These are phyloP conservation scores for Eulemur albifrons DNA, from an alignment of 2,797 vertebrate species.

Conservation along the genomic window DNA sequence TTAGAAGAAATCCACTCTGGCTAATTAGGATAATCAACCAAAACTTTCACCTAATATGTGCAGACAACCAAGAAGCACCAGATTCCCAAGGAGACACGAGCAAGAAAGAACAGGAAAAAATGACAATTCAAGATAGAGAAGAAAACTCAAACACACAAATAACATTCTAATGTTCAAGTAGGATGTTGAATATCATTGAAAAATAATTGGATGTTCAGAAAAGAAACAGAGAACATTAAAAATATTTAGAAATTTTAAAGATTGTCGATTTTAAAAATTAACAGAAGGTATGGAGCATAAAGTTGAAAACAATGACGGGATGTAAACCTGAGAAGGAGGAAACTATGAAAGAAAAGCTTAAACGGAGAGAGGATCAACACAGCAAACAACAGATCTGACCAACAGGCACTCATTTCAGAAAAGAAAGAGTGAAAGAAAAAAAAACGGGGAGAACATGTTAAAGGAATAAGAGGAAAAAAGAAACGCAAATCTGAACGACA, in stretches of 20 bases:
- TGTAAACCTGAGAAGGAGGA: neutral
- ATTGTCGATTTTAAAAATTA: neutral
- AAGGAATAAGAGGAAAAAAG: neutral
- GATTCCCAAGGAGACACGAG: neutral
- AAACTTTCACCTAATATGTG: neutral
- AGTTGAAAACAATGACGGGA: neutral
- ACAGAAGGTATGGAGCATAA: neutral
- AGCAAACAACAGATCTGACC: neutral
- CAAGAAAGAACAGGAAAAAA: neutral
- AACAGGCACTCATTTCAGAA: neutral
- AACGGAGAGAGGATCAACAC: neutral
- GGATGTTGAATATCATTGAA: neutral
- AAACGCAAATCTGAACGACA: neutral
- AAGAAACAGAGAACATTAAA: neutral
- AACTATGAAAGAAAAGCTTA: neutral
- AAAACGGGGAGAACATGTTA: neutral
- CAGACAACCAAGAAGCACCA: conserved; percentile 2
- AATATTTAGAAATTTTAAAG: neutral
- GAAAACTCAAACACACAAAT: neutral
- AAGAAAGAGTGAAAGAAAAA: neutral
- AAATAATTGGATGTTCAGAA: neutral
- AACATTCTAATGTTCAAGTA: neutral
- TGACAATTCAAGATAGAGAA: neutral
- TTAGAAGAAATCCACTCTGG: neutral
- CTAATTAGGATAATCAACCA: neutral